Evolutionary conservation across 2,888 invertebrate species (phyloP).

Genomic region (Coelopa pilipes): DNA sequence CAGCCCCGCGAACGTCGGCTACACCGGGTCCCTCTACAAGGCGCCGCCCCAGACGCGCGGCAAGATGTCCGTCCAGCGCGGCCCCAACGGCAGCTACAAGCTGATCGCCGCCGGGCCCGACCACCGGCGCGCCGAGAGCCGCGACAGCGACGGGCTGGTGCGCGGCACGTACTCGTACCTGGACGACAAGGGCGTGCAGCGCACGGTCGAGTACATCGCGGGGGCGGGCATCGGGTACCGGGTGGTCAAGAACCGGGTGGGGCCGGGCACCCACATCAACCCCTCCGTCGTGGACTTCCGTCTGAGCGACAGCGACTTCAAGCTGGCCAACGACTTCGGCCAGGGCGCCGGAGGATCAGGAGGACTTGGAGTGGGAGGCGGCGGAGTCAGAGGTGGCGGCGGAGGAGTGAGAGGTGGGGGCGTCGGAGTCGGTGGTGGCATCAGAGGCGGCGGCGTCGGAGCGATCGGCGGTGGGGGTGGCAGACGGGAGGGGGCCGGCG

Average conservation of each 20-base stretch:
- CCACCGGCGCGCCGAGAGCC: slow-evolving; percentile 79
- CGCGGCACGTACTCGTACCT: slow-evolving; percentile 82
- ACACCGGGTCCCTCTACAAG: slow-evolving; percentile 73
- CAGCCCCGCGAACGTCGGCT: slow-evolving; percentile 73
- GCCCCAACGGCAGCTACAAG: slow-evolving; percentile 79
- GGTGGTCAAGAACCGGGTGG: slow-evolving; percentile 76
- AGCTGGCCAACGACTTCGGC: slow-evolving; percentile 60
- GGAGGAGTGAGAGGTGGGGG: not conserved
- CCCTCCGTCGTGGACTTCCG: slow-evolving; percentile 71
- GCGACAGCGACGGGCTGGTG: slow-evolving; percentile 78
- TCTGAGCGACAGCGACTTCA: slow-evolving; percentile 58
- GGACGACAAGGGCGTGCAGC: slow-evolving; percentile 81
- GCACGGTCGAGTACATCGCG: slow-evolving; percentile 80
- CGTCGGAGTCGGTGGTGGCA: not conserved
- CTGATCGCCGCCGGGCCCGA: slow-evolving; percentile 82
- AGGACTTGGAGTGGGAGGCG: slow-evolving; percentile 38
- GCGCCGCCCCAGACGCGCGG: slow-evolving; percentile 75
- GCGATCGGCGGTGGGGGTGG: not conserved
- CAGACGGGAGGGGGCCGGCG: not conserved
- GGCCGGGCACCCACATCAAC: slow-evolving; percentile 68
- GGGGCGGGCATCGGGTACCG: slow-evolving; percentile 82
- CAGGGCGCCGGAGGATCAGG: slow-evolving; percentile 53
- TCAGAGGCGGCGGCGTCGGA: slow-evolving; percentile 34
- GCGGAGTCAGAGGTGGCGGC: slow-evolving; percentile 35
- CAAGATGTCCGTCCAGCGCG: slow-evolving; percentile 77